phyloP scores from a whole-genome alignment of 2,888 invertebrate genomes.

The Aporophyla nigra region DNA sequence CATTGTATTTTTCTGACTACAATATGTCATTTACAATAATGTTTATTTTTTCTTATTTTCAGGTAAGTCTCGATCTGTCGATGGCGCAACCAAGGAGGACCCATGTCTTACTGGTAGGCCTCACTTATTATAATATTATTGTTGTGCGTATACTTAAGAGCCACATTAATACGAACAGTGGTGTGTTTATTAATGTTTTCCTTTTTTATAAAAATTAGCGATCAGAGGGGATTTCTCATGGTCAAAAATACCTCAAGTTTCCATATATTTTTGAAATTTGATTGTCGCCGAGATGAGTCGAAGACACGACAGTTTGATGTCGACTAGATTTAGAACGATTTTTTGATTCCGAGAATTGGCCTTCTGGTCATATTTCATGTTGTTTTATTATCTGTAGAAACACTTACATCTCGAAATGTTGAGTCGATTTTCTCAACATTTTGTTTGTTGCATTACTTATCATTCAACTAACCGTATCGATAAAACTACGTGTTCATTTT shows the following conservation, averaged over 20 bases:
- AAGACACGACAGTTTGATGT: no score
- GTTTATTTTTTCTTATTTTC: conserved; percentile 68
- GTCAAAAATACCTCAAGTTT: no score
- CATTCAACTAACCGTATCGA: not conserved
- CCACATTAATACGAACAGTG: not conserved
- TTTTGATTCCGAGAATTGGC: no score
- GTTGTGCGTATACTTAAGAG: not conserved
- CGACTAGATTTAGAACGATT: no score
- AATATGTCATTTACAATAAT: not conserved
- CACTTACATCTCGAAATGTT: not conserved
- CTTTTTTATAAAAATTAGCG: not conserved
- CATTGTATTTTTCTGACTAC: not conserved
- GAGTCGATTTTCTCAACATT: not conserved
- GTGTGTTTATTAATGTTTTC: not conserved
- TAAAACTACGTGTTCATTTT: not conserved
- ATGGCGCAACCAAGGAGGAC: conserved; percentile 88
- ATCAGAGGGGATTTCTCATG: no score
- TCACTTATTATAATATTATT: conserved; percentile 47
- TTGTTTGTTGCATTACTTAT: not conserved
- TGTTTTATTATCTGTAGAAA: not conserved
- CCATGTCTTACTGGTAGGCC: conserved; percentile 90
- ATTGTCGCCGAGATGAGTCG: no score
- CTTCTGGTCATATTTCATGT: not conserved
- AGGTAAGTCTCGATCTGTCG: conserved; percentile 89
- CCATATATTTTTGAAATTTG: no score